Evolutionary conservation across 2,888 invertebrate species (phyloP).

Genomic region (Chirona hameri): DNA sequence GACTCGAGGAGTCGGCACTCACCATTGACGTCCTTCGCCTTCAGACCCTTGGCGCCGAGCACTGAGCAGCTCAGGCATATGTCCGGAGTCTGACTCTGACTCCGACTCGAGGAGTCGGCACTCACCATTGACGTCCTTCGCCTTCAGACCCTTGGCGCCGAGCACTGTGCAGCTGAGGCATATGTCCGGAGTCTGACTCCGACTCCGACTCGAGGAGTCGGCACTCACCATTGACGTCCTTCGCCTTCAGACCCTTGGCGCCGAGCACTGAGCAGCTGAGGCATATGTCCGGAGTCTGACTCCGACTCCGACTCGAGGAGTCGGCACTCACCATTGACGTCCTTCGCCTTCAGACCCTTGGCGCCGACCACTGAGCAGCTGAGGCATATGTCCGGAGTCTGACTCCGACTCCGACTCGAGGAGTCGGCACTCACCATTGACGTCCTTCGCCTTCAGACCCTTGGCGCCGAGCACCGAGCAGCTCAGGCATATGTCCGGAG

Average conservation of each 20-base stretch:
- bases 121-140: slow-evolving; percentile 26
- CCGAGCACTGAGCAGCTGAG: neutral
- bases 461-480: slow-evolving; percentile 3
- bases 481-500: too few species aligned
- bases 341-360: slow-evolving; percentile 12
- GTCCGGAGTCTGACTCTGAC: too few species aligned
- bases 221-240: slow-evolving; percentile 22
- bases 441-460: slow-evolving; percentile 13
- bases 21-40: slow-evolving; percentile 26
- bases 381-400: too few species aligned
- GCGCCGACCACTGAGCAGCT: neutral
- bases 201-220: too few species aligned
- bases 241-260: slow-evolving; percentile 22
- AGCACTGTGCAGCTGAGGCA: neutral
- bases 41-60: slow-evolving; percentile 1
- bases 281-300: too few species aligned
- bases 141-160: slow-evolving; percentile 4
- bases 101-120: neutral
- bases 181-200: too few species aligned
- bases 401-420: neutral
- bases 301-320: too few species aligned
- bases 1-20: neutral
- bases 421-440: neutral
- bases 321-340: slow-evolving; percentile 4
- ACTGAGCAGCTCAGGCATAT: neutral